phyloP scores from a whole-genome alignment of 2,888 invertebrate genomes.

The Pandemis corylana region DNA sequence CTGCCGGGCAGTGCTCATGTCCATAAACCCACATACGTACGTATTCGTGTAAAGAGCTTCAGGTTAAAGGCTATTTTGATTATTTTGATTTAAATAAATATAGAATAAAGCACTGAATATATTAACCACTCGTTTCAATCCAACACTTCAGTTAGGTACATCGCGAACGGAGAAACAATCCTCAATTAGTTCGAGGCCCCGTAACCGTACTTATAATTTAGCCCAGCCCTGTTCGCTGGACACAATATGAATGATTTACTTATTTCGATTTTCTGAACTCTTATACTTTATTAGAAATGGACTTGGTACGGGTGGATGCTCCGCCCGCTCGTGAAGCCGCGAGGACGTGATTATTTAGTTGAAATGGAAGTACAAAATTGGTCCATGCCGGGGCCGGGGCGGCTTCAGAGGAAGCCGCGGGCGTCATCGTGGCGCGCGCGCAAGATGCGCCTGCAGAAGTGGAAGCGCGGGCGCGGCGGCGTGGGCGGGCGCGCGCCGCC shows the following conservation, averaged over 20 bases:
- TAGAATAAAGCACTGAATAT: slow-evolving; percentile 77
- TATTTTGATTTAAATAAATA: slow-evolving; percentile 62
- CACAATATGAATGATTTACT: slow-evolving; percentile 59
- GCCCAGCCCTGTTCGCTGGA: slow-evolving; percentile 56
- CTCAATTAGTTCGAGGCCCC: slow-evolving; percentile 55
- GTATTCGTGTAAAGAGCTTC: slow-evolving; percentile 62
- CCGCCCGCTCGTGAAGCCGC: slow-evolving; percentile 64
- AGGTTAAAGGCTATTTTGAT: slow-evolving; percentile 66
- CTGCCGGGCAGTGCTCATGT: slow-evolving; percentile 68
- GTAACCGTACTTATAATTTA: slow-evolving; percentile 49
- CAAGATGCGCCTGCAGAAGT: slow-evolving; percentile 77
- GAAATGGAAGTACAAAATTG: slow-evolving; percentile 80
- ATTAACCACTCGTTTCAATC: slow-evolving; percentile 71
- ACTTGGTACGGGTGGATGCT: slow-evolving; percentile 64
- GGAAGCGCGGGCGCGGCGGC: slow-evolving; percentile 68
- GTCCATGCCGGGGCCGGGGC: slow-evolving; percentile 71
- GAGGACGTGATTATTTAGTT: slow-evolving; percentile 75
- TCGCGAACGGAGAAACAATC: slow-evolving; percentile 30
- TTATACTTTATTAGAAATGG: slow-evolving; percentile 70
- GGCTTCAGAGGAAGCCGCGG: slow-evolving; percentile 75
- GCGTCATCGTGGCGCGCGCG: slow-evolving; percentile 70
- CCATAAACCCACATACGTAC: slow-evolving; percentile 52
- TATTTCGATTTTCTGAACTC: slow-evolving; percentile 61
- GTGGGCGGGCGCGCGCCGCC: slow-evolving; percentile 50
- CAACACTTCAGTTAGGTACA: slow-evolving; percentile 42